A percentile compares a stretch with the other conserved stretches of the same genome.
phyloP scores from a whole-genome alignment of 2,888 invertebrate species.

The Netelia inedita region DNA sequence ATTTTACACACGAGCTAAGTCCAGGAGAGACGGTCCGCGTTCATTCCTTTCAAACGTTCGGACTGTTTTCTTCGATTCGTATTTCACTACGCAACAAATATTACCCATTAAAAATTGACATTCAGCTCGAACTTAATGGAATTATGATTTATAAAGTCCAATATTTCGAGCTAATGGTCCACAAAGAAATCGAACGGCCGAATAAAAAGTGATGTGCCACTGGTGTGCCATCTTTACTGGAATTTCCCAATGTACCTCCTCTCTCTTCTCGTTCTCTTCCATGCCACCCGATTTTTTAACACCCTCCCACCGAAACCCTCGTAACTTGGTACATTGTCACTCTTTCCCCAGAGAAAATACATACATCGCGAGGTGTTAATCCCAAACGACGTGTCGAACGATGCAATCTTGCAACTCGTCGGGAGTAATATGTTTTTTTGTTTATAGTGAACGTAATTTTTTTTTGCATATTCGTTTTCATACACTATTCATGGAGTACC shows the following conservation, averaged over 20 bases:
- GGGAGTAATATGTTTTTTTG: slow-evolving; percentile 50
- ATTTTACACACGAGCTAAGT: too few species aligned
- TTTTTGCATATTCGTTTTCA: background rate
- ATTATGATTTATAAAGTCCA: too few species aligned
- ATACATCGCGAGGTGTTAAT: slow-evolving; percentile 41
- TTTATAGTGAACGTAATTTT: slow-evolving; percentile 2
- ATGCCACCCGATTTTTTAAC: slow-evolving; percentile 25
- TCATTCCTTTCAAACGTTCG: too few species aligned
- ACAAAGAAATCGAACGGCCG: too few species aligned
- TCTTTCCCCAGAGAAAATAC: slow-evolving; percentile 50
- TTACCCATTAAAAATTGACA: too few species aligned
- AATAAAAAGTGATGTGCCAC: too few species aligned
- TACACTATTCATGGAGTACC: background rate
- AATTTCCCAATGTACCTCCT: background rate
- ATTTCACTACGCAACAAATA: too few species aligned
- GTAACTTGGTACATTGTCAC: slow-evolving; percentile 25
- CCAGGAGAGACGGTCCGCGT: too few species aligned
- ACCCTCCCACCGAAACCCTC: slow-evolving; percentile 43
- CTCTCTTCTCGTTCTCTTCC: slow-evolving; percentile 3
- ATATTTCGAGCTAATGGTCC: too few species aligned
- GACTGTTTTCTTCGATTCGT: too few species aligned
- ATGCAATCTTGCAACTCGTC: slow-evolving; percentile 61
- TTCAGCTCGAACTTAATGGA: too few species aligned
- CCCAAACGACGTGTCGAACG: slow-evolving; percentile 65
- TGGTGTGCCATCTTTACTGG: too few species aligned